Base-by-base conservation (phyloP, 2,888 invertebrate species). In the Eupeodes latifasciatus region DNA sequence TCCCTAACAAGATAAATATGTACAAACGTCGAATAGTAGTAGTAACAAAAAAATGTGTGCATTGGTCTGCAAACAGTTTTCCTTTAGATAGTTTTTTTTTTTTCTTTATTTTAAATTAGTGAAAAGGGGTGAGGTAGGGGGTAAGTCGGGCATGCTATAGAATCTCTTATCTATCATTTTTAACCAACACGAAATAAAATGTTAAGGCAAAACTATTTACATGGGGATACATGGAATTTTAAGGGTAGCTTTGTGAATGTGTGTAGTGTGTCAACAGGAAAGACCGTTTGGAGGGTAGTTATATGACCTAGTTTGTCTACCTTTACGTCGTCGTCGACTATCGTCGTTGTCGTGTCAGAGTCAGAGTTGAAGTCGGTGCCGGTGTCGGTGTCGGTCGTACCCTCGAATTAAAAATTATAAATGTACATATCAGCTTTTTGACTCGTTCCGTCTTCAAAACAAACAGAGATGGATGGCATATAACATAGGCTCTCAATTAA, bases 41-140 rank as follows among this genome's bases (percentile, higher is more conserved):
- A 14, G 6, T 27, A 9, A 69, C 53, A 69, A 36, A 66, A 66
- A 66, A 66, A 19, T 51, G 67, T 67, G 67, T 67, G 49, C 67
- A 67, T 67, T 36, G 34, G 51, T 71, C 55, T 55, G 55, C 55
- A 53, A 69, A 53, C 36, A 51, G 36, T 47, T 27, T 27, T 67
- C 14, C 36, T 6, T 34, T 6, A 16, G 44, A 36, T 34, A 67
- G 51, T 11, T n/a, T 36, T 6, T 62, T 6, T 62, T 62, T 40
- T 62, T 62, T 67, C 10, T 27, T 61, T 66, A 47, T 34, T 47
- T 49, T 53, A 49, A 49, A 66, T 66, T 66, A 51, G 66, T 66
- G 34, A 34, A 53, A 12, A 16, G 40, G 53, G 34, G 36, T 5
- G 40, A 12, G 34, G 0, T 10, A 44, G 2, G 5, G 11, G 40